Base-by-base conservation (phyloP, 2,113 vertebrate genomes). In the Rhabdornis inornatus region DNA sequence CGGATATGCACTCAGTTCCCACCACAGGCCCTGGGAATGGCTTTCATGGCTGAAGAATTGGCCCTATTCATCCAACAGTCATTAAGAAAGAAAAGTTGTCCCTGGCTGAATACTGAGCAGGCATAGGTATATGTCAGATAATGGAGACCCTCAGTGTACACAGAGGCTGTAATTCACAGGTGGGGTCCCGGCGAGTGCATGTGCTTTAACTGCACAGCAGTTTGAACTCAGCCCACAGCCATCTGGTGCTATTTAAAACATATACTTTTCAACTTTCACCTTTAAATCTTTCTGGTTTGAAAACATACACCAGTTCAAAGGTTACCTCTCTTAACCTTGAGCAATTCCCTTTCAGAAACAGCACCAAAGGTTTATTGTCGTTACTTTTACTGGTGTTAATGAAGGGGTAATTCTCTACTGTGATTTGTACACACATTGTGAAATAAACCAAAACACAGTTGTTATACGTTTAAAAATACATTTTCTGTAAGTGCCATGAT, bases 241-340 rank as follows among this genome's bases (percentile, higher is more conserved):
- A 95, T 83, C 94, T 89, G 72, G 89, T 95, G 65, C 66, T 94
- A 69, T 95, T 97, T 94, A 96, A 95, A 95, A 92, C 72, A 97
- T 47, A 95, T 94, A 94, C 91, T 95, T 95, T 95, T 94, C 93
- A 96, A 95, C 95, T 92, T 76, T 92, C 93, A 94, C 95, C 91
- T 95, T 95, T 87, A 66, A 91, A 66, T 92, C 94, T 92, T 80
- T 91, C 82, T 95, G 66, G 63, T 92, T 97, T 87, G 78, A 96
- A 96, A 96, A 94, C 89, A 94, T 69, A 71, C 66, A 92, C 57
- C 50, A 69, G 91, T 92, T 95, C 94, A 97, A 94, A 96, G 80
- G 91, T 92, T 95, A 80, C 91, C 57, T 87, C 94, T 87, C 49
- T 68, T 79, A 95, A 96, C 65, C 94, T 37, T 50, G 16, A 90